Base-by-base conservation (phyloP, 2,888 invertebrate genomes). In the Tinea pellionella region DNA sequence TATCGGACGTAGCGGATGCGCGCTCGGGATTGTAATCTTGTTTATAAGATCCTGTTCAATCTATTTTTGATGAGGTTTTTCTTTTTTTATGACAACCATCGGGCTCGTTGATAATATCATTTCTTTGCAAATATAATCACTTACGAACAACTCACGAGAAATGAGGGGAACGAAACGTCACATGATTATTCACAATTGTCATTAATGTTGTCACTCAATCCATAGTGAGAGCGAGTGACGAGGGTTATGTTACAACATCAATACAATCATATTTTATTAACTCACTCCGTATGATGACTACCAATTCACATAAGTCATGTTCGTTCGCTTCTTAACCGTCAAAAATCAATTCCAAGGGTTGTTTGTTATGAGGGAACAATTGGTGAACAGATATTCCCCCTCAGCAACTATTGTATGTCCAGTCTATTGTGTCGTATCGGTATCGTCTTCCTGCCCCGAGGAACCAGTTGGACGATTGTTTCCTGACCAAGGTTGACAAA, bases 381-480 rank as follows among this genome's bases (percentile, higher is more conserved):
- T 8, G 53, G 12, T n/a, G 3, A 19, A 24, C 57, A 57, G 32
- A 32, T 13, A 16, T 32, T 78, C 77, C 78, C 77, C 82, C 77
- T 75, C 77, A 66, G 71, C 71, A 69, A 77, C 75, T 70, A 74
- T 78, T 80, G 77, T 79, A 68, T 70, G 67, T 71, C 67, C 65
- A 63, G 62, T 62, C 62, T 64, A 74, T 37, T 57, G 57, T 57
- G 1, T 8, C n/a, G 7, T 7, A 13, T 19, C 18, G 18, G 53
- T 18, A 30, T 32, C n/a, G 19, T 24, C 55, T 57, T 57, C 57
- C 57, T 30, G 57, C 13, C 57, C 32, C 11, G 11, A n/a, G 18
- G 30, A 15, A 57, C 57, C 57, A 57, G 57, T 57, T n/a, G 2
- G 19, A 18, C 53, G 9, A 53, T 53, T 53, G 24, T 53, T 24